phyloP scores from a whole-genome alignment of 2,797 vertebrate species.

The Liparis tanakae region DNA sequence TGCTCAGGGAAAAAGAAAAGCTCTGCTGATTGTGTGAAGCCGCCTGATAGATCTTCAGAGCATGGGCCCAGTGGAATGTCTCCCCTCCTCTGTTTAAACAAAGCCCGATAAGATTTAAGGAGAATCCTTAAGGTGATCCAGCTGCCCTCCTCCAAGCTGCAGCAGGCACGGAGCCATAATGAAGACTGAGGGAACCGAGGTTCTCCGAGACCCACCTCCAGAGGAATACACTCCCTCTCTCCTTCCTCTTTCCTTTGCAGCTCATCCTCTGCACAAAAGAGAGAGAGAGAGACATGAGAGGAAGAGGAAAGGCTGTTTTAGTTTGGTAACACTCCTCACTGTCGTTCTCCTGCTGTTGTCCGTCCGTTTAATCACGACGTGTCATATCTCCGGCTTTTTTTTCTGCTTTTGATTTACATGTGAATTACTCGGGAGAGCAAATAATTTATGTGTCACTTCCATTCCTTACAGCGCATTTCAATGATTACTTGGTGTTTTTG shows the following conservation, averaged over 20 bases:
- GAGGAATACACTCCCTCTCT: conserved; percentile 58
- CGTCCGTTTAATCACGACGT: conserved; percentile 46
- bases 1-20: conserved; percentile 40
- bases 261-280: conserved; percentile 49
- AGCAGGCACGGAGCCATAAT: conserved; percentile 68
- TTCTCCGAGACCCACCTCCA: conserved; percentile 63
- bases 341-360: conserved; percentile 48
- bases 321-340: conserved; percentile 54
- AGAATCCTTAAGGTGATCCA: conserved; percentile 82
- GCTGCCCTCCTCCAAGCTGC: conserved; percentile 74
- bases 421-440: conserved; percentile 63
- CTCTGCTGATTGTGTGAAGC: conserved; percentile 67
- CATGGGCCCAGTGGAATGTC: conserved; percentile 74
- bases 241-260: conserved; percentile 60
- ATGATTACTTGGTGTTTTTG: conserved; percentile 67
- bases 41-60: conserved; percentile 72
- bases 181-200: conserved; percentile 45
- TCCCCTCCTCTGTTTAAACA: conserved; percentile 83
- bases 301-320: conserved; percentile 59
- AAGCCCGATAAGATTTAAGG: conserved; percentile 85
- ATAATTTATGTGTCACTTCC: conserved; percentile 67
- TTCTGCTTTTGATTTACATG: conserved; percentile 66
- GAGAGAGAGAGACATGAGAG: conserved; percentile 43
- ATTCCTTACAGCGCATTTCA: conserved; percentile 70
- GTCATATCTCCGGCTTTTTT: conserved; percentile 52